Percentiles rank a stretch among this genome's conserved stretches.
These are phyloP conservation scores for Elegia similella DNA, from an alignment of 2,888 invertebrate genomes.

Conservation along the genomic window DNA sequence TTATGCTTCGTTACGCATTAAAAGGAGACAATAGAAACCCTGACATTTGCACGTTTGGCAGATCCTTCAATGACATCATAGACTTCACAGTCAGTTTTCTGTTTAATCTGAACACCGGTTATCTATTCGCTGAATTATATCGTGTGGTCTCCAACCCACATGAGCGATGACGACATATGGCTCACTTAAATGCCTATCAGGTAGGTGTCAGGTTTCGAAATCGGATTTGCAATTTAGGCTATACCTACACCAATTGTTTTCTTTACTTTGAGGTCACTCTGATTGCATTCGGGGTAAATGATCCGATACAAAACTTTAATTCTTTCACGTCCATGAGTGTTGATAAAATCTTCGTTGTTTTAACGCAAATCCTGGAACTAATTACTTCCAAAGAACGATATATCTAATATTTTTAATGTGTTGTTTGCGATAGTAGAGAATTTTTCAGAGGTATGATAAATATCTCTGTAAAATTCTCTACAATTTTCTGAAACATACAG, in stretches of 20 bases:
- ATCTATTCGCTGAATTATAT: constrained; percentile 32
- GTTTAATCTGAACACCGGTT: constrained; percentile 25
- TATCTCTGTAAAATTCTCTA: too few relatives aligned
- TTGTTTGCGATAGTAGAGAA: too few relatives aligned
- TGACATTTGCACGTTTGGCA: background rate
- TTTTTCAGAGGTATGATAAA: too few relatives aligned
- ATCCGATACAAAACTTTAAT: background rate
- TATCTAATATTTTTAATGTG: background rate
- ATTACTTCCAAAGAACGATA: background rate
- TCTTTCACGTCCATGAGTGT: background rate
- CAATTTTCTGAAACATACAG: too few relatives aligned
- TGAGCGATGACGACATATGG: constrained; percentile 14
- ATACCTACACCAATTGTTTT: constrained; percentile 4
- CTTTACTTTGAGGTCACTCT: background rate
- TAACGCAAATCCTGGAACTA: constrained; percentile 14
- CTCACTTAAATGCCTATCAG: constrained; percentile 10
- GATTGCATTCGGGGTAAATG: background rate
- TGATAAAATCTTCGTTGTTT: constrained; percentile 8
- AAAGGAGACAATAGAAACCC: background rate
- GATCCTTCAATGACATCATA: background rate
- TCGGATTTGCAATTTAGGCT: constrained; percentile 17
- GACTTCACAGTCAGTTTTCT: constrained; percentile 10
- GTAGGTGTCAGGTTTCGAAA: constrained; percentile 17
- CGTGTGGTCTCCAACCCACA: constrained; percentile 21
- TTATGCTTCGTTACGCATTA: background rate